phyloP scores from a whole-genome alignment of 2,113 vertebrate genomes.

The Pelobates fuscus region DNA sequence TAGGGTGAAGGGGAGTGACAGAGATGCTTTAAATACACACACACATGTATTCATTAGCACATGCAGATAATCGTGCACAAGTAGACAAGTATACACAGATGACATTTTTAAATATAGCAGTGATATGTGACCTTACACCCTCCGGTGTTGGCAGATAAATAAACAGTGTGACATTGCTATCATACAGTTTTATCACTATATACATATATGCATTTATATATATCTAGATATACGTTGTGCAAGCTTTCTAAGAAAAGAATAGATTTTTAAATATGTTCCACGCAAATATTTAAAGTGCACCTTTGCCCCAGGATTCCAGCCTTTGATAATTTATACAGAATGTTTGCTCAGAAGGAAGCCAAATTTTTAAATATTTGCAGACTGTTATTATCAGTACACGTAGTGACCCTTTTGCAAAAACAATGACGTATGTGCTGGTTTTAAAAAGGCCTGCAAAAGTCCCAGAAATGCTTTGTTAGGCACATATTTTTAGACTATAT shows the following conservation, averaged over 20 bases:
- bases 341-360: slow-evolving; percentile 70
- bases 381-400: slow-evolving; percentile 68
- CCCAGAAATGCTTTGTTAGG: background rate
- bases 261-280: slow-evolving; percentile 59
- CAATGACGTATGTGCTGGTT: slow-evolving; percentile 62
- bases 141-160: background rate
- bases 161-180: background rate
- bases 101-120: background rate
- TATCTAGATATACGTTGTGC: slow-evolving; percentile 38
- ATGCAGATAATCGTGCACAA: background rate
- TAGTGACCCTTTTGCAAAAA: slow-evolving; percentile 59
- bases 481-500: too few species aligned
- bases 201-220: slow-evolving; percentile 6
- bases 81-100: background rate
- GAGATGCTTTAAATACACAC: too few species aligned
- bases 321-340: slow-evolving; percentile 65
- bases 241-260: slow-evolving; percentile 65
- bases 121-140: background rate
- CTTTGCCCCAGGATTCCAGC: slow-evolving; percentile 63
- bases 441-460: slow-evolving; percentile 4
- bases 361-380: slow-evolving; percentile 65
- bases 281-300: slow-evolving; percentile 60
- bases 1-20: too few species aligned
- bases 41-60: too few species aligned
- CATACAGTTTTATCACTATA: slow-evolving; percentile 4